Conservation (phyloP, 2,113 vertebrate genomes). For the Rynchops niger region DNA sequence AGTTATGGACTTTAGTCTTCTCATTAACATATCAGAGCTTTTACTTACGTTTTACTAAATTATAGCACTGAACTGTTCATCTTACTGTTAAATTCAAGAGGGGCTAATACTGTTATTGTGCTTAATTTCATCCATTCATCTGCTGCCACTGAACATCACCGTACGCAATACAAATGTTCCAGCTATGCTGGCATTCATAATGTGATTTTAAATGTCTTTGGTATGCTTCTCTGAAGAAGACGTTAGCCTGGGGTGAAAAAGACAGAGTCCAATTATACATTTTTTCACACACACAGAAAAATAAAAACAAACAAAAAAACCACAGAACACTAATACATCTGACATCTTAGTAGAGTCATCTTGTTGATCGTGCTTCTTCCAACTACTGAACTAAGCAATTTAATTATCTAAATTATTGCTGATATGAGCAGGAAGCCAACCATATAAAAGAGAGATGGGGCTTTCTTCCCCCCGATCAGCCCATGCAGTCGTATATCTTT, state of each 20-base stretch:
- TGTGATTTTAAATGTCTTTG: slow-evolving; percentile 41
- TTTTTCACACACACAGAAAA: not conserved
- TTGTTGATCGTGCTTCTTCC: slow-evolving; percentile 16
- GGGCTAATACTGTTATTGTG: not conserved
- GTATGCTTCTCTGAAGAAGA: slow-evolving; percentile 8
- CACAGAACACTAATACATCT: slow-evolving; percentile 14
- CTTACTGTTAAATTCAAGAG: not conserved
- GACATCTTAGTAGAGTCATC: slow-evolving; percentile 25
- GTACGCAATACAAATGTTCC: not conserved
- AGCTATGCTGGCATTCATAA: slow-evolving; percentile 31
- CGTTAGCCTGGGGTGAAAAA: slow-evolving; percentile 29
- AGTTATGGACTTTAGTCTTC: not conserved
- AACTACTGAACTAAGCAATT: slow-evolving; percentile 58
- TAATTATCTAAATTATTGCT: slow-evolving; percentile 64
- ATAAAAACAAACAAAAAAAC: not conserved
- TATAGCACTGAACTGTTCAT: not conserved
- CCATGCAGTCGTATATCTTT: not conserved
- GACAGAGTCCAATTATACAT: slow-evolving; percentile 21
- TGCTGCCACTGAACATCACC: slow-evolving; percentile 25
- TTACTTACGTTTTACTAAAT: not conserved
- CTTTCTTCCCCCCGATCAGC: not conserved
- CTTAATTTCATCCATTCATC: slow-evolving; percentile 41
- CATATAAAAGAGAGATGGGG: slow-evolving; percentile 13
- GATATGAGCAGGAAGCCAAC: slow-evolving; percentile 54
- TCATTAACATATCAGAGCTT: not conserved